Evolutionary conservation across 2,888 invertebrate genomes (phyloP).

Genomic region (Yponomeuta sedellus): DNA sequence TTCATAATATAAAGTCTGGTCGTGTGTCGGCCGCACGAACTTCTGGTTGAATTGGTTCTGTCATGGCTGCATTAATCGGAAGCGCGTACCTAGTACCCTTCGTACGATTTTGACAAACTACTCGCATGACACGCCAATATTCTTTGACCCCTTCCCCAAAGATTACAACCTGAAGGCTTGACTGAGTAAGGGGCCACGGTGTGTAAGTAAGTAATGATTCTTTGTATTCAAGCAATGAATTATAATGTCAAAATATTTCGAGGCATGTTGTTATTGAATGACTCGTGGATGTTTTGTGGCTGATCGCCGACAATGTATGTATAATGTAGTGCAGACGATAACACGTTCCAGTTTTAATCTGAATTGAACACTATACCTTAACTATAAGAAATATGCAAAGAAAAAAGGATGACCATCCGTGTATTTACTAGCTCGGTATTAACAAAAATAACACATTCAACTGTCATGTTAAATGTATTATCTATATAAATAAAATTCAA

Average conservation of each 20-base stretch:
- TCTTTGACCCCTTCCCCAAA: constrained; percentile 6
- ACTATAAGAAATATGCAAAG: too few relatives aligned
- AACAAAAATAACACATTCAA: too few relatives aligned
- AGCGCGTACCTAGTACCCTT: constrained; percentile 35
- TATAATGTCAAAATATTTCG: constrained; percentile 59
- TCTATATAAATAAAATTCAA: too few relatives aligned
- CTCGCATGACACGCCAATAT: constrained; percentile 7
- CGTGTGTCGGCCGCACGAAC: not conserved
- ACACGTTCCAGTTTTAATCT: too few relatives aligned
- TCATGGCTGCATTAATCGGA: constrained; percentile 64
- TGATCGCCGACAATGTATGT: not conserved
- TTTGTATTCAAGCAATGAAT: constrained; percentile 47
- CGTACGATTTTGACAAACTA: constrained; percentile 9
- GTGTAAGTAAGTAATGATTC: constrained; percentile 1
- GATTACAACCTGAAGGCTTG: constrained; percentile 2
- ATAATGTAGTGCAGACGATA: too few relatives aligned
- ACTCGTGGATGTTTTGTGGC: not conserved
- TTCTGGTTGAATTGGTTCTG: not conserved
- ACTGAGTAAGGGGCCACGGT: not conserved
- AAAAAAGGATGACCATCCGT: too few relatives aligned
- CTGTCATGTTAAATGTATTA: too few relatives aligned
- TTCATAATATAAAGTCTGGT: not conserved
- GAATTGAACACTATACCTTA: too few relatives aligned
- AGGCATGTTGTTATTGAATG: constrained; percentile 29
- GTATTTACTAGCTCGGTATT: too few relatives aligned